A percentile compares a stretch with the other conserved stretches of the same genome.
Conservation (phyloP, 2,113 vertebrate genomes). For the Chamaea fasciata region DNA sequence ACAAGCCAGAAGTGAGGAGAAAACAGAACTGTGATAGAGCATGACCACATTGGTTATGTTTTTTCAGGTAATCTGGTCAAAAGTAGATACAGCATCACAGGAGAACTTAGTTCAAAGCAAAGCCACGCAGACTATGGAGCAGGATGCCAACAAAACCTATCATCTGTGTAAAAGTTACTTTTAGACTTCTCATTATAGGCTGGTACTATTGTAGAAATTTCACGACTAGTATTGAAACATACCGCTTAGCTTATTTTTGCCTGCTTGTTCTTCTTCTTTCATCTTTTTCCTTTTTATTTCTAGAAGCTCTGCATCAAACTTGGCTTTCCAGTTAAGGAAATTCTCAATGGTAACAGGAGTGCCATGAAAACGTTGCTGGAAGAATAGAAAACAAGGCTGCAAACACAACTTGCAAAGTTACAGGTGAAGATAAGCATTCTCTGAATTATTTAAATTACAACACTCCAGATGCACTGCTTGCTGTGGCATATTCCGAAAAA, state of each 20-base stretch:
- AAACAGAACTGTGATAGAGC: not conserved
- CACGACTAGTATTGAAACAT: not conserved
- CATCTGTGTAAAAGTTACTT: not conserved
- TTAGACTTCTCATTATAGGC: not conserved
- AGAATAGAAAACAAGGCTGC: conserved; percentile 2
- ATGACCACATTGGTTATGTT: not conserved
- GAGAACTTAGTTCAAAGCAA: not conserved
- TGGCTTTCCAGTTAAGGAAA: conserved; percentile 92
- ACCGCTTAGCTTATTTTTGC: conserved; percentile 93
- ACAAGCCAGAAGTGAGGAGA: not conserved
- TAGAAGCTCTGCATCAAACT: conserved; percentile 86
- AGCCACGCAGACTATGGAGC: not conserved
- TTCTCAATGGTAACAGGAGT: conserved; percentile 96
- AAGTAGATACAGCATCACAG: not conserved
- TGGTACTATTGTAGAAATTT: not conserved
- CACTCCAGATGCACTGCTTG: not conserved
- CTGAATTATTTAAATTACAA: not conserved
- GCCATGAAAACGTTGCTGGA: conserved; percentile 87
- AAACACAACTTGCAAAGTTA: not conserved
- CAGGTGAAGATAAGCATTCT: not conserved
- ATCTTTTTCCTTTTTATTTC: conserved; percentile 88
- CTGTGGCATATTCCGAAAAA: not conserved
- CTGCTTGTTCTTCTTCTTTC: conserved; percentile 91
- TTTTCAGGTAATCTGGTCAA: not conserved
- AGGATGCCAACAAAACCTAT: not conserved